Percentiles rank a stretch among this genome's conserved stretches.
phyloP scores from a whole-genome alignment of 2,113 vertebrate genomes.

The Hyla sarda region DNA sequence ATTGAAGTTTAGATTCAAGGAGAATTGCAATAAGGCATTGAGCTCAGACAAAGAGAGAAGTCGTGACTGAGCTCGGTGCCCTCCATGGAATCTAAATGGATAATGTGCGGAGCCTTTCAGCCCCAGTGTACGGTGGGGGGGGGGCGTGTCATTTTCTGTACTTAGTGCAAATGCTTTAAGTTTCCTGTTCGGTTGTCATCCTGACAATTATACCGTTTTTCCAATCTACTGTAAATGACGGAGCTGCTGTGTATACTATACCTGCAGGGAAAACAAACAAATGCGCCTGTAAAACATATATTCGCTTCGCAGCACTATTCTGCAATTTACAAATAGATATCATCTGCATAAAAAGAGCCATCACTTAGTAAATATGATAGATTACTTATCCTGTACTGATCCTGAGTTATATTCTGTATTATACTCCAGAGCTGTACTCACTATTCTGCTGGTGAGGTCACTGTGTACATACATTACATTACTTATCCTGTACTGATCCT shows the following conservation, averaged over 20 bases:
- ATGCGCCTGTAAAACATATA: too few relatives aligned
- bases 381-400: too few relatives aligned
- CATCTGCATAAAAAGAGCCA: too few relatives aligned
- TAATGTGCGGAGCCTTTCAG: constrained; percentile 3
- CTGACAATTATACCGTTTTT: not conserved
- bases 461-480: too few relatives aligned
- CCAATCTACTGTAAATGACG: not conserved
- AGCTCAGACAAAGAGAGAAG: constrained; percentile 11
- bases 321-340: not conserved
- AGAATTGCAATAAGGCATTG: constrained; percentile 32
- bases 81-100: constrained; percentile 12
- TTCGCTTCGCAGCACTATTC: not conserved
- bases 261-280: constrained; percentile 1
- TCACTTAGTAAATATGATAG: too few relatives aligned
- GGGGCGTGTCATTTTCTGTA: not conserved
- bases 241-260: not conserved
- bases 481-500: too few relatives aligned
- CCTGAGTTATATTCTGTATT: too few relatives aligned
- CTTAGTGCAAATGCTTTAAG: not conserved
- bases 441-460: too few relatives aligned
- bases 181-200: not conserved
- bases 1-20: constrained; percentile 26
- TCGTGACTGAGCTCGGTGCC: not conserved
- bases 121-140: too few relatives aligned
- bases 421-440: too few relatives aligned